phyloP scores from a whole-genome alignment of 1,140 invertebrate species.

The Drosophila tani region DNA sequence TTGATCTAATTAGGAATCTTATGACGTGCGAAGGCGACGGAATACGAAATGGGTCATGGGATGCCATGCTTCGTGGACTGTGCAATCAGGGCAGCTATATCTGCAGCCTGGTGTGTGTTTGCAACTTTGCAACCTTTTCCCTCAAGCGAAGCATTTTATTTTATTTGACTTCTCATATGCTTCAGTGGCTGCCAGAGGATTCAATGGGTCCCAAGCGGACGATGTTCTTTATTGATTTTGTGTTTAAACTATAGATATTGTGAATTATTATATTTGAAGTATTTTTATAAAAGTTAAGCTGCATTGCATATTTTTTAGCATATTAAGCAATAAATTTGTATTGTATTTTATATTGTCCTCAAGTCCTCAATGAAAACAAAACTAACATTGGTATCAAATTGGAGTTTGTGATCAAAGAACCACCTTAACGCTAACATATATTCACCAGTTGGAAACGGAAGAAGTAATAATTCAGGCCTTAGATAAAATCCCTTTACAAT shows the following conservation, averaged over 20 bases:
- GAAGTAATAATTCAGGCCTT: no score
- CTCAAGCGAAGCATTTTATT: constrained; percentile 14
- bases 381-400: no score
- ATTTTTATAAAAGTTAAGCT: no score
- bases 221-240: background rate
- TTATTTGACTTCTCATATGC: constrained; percentile 4
- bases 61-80: constrained; percentile 37
- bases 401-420: no score
- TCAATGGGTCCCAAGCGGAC: background rate
- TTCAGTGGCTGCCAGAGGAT: background rate
- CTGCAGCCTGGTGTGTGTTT: constrained; percentile 10
- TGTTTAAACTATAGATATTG: background rate
- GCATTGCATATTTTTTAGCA: no score
- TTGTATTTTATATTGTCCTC: no score
- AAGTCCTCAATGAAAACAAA: no score
- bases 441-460: no score
- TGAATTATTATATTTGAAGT: no score
- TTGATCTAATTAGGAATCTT: constrained; percentile 45
- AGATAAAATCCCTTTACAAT: no score
- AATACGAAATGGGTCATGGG: constrained; percentile 33
- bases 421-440: no score
- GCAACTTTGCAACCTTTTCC: constrained; percentile 6
- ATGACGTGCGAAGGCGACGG: constrained; percentile 42
- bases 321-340: no score
- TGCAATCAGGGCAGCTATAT: constrained; percentile 32